Percentiles rank a stretch among this genome's conserved stretches.
Conservation (phyloP, 2,113 vertebrate genomes). For the Sus scrofa region DNA sequence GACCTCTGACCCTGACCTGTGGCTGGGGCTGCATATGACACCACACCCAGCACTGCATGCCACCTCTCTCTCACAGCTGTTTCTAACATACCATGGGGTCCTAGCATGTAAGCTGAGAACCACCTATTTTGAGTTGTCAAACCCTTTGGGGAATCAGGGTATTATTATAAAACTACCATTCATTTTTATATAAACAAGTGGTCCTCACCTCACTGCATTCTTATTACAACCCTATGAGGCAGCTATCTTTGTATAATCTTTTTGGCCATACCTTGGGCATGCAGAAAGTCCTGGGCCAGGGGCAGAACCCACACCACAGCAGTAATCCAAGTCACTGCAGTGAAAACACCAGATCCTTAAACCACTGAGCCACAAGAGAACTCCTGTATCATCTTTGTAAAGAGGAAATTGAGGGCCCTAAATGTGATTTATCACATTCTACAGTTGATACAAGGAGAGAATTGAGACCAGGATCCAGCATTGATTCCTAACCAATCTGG, state of each 20-base stretch:
- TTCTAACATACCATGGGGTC: neutral
- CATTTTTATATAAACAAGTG: slow-evolving; percentile 18
- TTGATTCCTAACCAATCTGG: neutral
- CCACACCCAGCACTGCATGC: neutral
- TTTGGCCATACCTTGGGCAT: no score
- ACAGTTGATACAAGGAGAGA: neutral
- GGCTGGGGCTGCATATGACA: neutral
- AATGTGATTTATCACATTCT: neutral
- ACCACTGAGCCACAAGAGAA: no score
- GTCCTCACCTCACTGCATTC: neutral
- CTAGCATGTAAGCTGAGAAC: neutral
- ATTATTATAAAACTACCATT: neutral
- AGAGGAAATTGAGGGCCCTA: neutral
- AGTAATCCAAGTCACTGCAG: no score
- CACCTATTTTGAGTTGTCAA: neutral
- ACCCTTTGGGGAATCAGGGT: neutral
- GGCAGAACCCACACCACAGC: no score
- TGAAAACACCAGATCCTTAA: no score
- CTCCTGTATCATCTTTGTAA: neutral
- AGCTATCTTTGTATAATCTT: neutral
- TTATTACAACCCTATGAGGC: neutral
- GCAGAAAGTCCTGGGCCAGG: no score
- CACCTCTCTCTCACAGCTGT: neutral
- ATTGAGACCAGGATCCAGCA: neutral
- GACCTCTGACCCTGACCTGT: neutral